These are phyloP conservation scores for Xanthia icteritia DNA, from an alignment of 2,888 invertebrate species.

Conservation along the genomic window DNA sequence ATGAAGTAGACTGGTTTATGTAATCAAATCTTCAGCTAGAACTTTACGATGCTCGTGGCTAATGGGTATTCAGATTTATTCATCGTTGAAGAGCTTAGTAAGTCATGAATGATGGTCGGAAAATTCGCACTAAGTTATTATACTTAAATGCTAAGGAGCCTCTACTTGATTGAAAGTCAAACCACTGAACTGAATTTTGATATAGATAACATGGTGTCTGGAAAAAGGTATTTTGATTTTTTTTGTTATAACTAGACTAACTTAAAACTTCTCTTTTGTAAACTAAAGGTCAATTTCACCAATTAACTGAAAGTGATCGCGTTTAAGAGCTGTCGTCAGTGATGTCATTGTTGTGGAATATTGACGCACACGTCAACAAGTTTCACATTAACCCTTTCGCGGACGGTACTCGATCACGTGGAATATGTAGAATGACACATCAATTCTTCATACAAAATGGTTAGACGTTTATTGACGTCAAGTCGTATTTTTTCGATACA, in stretches of 20 bases:
- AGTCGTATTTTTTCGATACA: too few species aligned
- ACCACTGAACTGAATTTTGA: neutral
- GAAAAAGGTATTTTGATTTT: neutral
- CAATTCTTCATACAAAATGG: too few species aligned
- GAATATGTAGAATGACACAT: too few species aligned
- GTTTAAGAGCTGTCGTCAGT: too few species aligned
- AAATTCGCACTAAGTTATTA: slow-evolving; percentile 16
- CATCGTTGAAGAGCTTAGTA: slow-evolving; percentile 39
- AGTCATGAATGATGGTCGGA: slow-evolving; percentile 36
- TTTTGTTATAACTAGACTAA: neutral
- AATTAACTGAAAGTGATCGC: neutral
- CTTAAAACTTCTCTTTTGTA: neutral
- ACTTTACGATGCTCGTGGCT: slow-evolving; percentile 22
- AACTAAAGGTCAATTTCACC: neutral
- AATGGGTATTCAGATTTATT: slow-evolving; percentile 56
- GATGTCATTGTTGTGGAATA: too few species aligned
- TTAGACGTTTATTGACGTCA: too few species aligned
- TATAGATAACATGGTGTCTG: neutral
- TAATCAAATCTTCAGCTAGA: slow-evolving; percentile 56
- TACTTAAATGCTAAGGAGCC: slow-evolving; percentile 2
- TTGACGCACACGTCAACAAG: too few species aligned
- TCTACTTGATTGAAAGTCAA: neutral
- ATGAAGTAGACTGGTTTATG: slow-evolving; percentile 40
- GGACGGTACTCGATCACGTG: too few species aligned
- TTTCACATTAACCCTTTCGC: too few species aligned